Evolutionary conservation across 2,888 invertebrate genomes (phyloP), one percentile per base, ranked within the genome.

Genomic region (Pheosia tremula): DNA sequence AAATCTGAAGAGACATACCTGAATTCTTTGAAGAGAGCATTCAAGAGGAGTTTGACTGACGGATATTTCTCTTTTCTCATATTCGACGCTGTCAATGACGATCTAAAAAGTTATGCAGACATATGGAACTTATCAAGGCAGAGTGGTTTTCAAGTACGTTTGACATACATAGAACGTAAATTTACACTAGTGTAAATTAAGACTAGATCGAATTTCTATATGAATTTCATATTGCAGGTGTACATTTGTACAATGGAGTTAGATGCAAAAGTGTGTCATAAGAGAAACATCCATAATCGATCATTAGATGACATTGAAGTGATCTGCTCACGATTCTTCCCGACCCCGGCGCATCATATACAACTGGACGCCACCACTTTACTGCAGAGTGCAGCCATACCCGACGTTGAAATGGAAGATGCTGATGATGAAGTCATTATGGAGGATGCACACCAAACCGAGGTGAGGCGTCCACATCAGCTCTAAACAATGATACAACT

Each of bases 11-110:
- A 96, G 60, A 94, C 95, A 4, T 99, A 99, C 83, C 89, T 97
- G 74, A 95, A 94, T 68, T 98, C 97, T 60, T 94, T 99, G 67
- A 94, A 97, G 65, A 97, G 98, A 91, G 96, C 98, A 10, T 98
- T 98, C 85, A 98, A 97, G 84, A 97, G 98, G 89, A 98, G 97
- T 39, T 94, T 99, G 4, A 96, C 96, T 8, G 98, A 98, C 88
- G 97, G 98, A 64, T 97, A 97, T 84, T 99, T 98, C 88, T 96
- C 97, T 63, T 98, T 99, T 85, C 96, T 99, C 74, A 97, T 99
- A 83, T 96, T 98, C 54, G 99, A 99, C 88, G 97, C 98, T 79
- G 96, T 98, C 50, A 98, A 99, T 87, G 96, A 97, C 67, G 96
- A 96, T 81, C 94, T 97, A 24, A 95, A 95, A 68, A 95, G 97